phyloP scores from a whole-genome alignment of 2,888 invertebrate genomes.

The Galeopsomyia nigrocyanea region DNA sequence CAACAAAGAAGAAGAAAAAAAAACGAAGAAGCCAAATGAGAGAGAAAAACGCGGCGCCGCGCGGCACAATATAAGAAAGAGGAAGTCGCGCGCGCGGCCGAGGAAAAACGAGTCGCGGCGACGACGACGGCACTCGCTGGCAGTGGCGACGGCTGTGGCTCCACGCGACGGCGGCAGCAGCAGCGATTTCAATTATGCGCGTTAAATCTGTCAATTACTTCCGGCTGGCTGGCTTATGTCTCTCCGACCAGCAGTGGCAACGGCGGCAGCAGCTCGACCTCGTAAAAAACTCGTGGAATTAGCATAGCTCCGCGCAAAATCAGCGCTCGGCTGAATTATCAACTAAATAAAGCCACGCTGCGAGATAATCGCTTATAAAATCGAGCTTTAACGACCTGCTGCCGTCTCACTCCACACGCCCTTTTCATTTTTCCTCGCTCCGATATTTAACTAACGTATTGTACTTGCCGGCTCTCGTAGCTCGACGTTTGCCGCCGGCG shows the following conservation, averaged over 20 bases:
- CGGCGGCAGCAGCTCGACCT: background rate
- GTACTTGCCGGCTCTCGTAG: conserved; percentile 36
- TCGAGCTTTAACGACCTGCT: conserved; percentile 3
- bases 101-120: conserved; percentile 24
- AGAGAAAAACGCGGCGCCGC: conserved; percentile 38
- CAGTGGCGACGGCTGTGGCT: background rate
- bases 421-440: background rate
- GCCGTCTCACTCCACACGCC: background rate
- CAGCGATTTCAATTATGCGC: conserved; percentile 41
- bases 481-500: conserved; percentile 40
- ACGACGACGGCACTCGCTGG: background rate
- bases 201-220: conserved; percentile 46
- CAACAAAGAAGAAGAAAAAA: conserved; percentile 3
- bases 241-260: background rate
- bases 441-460: conserved; percentile 45
- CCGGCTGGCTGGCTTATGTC: background rate
- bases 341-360: conserved; percentile 23
- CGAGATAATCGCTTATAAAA: conserved; percentile 1
- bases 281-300: background rate
- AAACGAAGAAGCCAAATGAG: conserved; percentile 25
- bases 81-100: background rate
- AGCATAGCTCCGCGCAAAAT: conserved; percentile 21
- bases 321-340: conserved; percentile 27
- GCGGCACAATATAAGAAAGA: conserved; percentile 33
- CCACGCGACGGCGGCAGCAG: background rate